Conservation (phyloP, 2,888 invertebrate genomes). For the Stenotaenia linearis region DNA sequence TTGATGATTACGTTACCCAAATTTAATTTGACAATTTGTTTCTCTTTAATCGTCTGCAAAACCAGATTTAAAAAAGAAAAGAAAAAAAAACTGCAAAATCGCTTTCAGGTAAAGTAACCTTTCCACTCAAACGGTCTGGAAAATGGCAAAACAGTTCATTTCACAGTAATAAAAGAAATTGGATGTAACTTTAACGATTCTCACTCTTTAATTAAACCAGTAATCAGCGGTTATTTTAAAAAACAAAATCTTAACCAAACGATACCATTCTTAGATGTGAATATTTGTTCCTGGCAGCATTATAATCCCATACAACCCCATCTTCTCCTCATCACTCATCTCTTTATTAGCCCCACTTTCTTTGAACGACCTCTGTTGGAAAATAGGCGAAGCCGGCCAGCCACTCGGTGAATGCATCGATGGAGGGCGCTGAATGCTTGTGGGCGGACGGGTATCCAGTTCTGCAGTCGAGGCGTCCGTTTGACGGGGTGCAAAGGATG, state of each 20-base stretch:
- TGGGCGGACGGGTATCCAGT: neutral
- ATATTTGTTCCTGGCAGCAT: conserved; percentile 27
- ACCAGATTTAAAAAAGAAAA: too few relatives aligned
- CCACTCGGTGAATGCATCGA: neutral
- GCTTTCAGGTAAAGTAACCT: neutral
- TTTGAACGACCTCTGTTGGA: neutral
- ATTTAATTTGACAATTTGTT: too few relatives aligned
- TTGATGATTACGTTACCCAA: neutral
- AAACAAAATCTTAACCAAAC: too few relatives aligned
- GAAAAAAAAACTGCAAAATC: neutral
- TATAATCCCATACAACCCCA: conserved; percentile 26
- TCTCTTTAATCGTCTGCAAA: too few relatives aligned
- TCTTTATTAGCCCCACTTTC: neutral
- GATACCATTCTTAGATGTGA: conserved; percentile 17
- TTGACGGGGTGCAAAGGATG: neutral
- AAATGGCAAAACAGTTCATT: neutral
- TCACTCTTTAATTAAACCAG: too few relatives aligned
- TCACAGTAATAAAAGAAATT: neutral
- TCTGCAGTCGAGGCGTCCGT: neutral
- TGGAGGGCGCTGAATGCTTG: neutral
- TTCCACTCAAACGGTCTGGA: neutral
- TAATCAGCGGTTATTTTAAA: too few relatives aligned
- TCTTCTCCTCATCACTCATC: neutral
- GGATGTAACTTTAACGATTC: neutral
- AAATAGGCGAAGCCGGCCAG: neutral